These are phyloP conservation scores for Dugesia japonica DNA, from an alignment of 2,888 invertebrate genomes.

Conservation along the genomic window DNA sequence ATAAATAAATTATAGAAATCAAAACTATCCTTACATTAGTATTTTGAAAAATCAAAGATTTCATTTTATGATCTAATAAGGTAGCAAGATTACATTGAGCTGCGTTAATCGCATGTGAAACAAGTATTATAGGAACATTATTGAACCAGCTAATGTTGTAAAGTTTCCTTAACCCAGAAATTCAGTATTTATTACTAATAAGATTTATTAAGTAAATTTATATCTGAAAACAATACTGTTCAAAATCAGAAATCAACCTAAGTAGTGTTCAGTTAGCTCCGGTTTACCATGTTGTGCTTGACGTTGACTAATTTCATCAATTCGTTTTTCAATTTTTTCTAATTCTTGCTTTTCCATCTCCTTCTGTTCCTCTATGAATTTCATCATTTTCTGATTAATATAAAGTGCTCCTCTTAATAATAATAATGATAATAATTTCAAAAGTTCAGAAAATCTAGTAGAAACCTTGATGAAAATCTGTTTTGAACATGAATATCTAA, in stretches of 20 bases:
- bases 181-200: no score
- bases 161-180: no score
- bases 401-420: slow-evolving; percentile 65
- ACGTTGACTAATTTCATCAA: neutral
- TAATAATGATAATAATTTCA: no score
- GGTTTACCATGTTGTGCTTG: neutral
- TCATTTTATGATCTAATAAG: neutral
- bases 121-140: neutral
- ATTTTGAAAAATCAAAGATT: neutral
- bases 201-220: no score
- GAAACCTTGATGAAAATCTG: slow-evolving; percentile 67
- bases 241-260: neutral
- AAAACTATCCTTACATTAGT: no score
- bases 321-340: slow-evolving; percentile 62
- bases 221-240: no score
- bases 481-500: slow-evolving; percentile 86
- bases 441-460: neutral
- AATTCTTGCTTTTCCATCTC: slow-evolving; percentile 68
- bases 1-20: no score
- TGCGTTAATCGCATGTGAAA: neutral
- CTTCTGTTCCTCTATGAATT: slow-evolving; percentile 72
- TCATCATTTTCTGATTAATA: slow-evolving; percentile 73
- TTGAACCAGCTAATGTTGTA: no score
- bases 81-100: neutral
- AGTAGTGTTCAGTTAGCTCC: slow-evolving; percentile 25